A percentile compares a stretch with the other conserved stretches of the same genome.
Evolutionary conservation across 2,113 vertebrate genomes (phyloP).

Genomic region (Circaetus cinerascens): DNA sequence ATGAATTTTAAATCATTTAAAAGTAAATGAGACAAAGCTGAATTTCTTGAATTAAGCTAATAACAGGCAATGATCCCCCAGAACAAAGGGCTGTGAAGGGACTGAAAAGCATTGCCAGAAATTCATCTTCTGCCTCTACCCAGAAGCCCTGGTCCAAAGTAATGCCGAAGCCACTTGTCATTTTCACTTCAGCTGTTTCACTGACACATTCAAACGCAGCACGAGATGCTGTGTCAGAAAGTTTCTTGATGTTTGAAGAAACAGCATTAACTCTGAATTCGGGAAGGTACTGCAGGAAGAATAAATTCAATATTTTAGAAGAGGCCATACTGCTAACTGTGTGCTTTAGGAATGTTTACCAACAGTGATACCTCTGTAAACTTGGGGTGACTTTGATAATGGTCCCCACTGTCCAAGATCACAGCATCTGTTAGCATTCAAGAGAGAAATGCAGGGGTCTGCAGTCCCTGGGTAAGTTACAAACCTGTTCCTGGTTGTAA

Average conservation of each 20-base stretch:
- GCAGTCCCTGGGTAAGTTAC: not conserved
- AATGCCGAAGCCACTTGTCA: not conserved
- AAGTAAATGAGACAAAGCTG: constrained; percentile 63
- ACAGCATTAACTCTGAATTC: not conserved
- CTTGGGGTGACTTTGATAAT: not conserved
- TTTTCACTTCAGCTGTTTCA: not conserved
- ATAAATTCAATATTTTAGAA: not conserved
- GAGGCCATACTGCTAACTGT: not conserved
- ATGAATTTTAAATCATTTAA: constrained; percentile 50
- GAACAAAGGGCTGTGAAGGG: constrained; percentile 10
- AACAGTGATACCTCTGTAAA: not conserved
- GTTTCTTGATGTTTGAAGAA: not conserved
- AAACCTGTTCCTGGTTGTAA: not conserved
- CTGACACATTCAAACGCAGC: not conserved
- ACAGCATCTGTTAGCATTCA: not conserved
- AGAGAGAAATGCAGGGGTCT: not conserved
- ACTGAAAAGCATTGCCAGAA: constrained; percentile 5
- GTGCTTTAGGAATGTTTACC: not conserved
- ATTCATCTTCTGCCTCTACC: constrained; percentile 27
- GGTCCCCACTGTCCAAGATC: not conserved
- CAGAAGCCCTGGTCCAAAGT: not conserved
- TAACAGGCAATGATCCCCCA: constrained; percentile 15
- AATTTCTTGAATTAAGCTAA: constrained; percentile 41
- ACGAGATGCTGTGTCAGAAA: not conserved
- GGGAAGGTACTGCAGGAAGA: not conserved